Evolutionary conservation across 2,888 invertebrate genomes (phyloP), one percentile per base, ranked within the genome.

Genomic region (Gerris lacustris): DNA sequence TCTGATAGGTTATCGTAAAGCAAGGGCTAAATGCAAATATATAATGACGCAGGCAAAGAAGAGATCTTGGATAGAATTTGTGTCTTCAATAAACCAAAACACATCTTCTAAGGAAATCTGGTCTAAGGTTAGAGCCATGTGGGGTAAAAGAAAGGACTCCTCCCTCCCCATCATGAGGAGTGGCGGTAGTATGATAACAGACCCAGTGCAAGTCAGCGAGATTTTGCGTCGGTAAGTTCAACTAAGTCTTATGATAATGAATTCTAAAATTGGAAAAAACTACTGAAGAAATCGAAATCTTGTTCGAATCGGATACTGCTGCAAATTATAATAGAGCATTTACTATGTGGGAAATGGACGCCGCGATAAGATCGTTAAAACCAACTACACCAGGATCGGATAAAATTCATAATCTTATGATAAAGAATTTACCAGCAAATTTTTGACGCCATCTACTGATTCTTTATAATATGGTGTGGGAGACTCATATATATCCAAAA

Each of bases 81-180:
- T 66, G 9, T 66, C 66, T 18, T 9, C 66, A 66, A 66, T 66
- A 9, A 66, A 17, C 17, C 15, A 66, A 9, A 66, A 66, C 31
- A 66, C 66, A 9, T 7, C 11, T 9, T 18, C 31, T 9, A 66
- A 7, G 17, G 31, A 17, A 2, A 66, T 66, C 11, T 66, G 66
- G 66, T 9, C 9, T 15, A 66, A 66, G 17, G 66, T 66, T 15
- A 66, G 17, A 31, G 9, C 9, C 9, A n/a, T 66, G 17, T 17
- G 18, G 18, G 66, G 66, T 17, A 66, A 66, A 66, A 9, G 55
- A 11, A 9, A 9, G 9, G 17, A 66, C 9, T 31, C 9, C 7
- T 9, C 9, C 9, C 11, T 9, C 9, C 66, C 66, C 15, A 17
- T 66, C 9, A 9, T 66, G 7, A 66, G 17, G 31, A 31, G 9